Evolutionary conservation across 2,113 vertebrate species (phyloP), one percentile per base, ranked within the genome.

Genomic region (Garra rufa): DNA sequence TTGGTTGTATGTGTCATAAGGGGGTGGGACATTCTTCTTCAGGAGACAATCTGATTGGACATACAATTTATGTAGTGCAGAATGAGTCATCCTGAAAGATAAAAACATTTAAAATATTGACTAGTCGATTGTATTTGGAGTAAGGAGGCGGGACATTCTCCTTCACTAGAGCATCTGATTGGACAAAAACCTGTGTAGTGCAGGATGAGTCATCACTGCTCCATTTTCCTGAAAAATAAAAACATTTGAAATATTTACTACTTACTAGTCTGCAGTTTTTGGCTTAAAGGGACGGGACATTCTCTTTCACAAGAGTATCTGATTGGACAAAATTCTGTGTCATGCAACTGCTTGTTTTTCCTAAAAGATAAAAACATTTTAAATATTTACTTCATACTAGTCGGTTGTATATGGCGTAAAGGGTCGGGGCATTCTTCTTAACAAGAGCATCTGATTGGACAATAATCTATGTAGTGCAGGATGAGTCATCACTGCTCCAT

Each of bases 11-110:
- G 17, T 41, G 65, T 1, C 14, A 15, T n/a, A 11, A 5, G 6
- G 38, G 69, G 69, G 67, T 3, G 19, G 38, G 10, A 2, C 21
- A 43, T 71, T 43, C 38, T 65, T 15, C 26, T 44, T 71, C 21
- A 71, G n/a, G 69, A 24, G 67, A 71, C 38, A 19, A 71, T 71
- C 10, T 44, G 69, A 71, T 71, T 41, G 63, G 63, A 34, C 63
- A 38, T 17, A 52, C 34, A 38, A 34, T 38, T 17, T 67, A 3
- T 38, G 17, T 11, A 13, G 67, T 43, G 67, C 38, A 71, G 21
- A 34, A 71, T 24, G 38, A 24, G 4, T 43, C 38, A 71, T 24
- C 69, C 34, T 34, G 34, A 34, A 34, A 34, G 4, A 34, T 34
- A 34, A 34, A 34, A 34, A 34, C 2, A 34, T 34, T 2, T 34